Evolutionary conservation across 2,113 vertebrate genomes (phyloP).

Genomic region (Boulengeromyrus knoepffleri): DNA sequence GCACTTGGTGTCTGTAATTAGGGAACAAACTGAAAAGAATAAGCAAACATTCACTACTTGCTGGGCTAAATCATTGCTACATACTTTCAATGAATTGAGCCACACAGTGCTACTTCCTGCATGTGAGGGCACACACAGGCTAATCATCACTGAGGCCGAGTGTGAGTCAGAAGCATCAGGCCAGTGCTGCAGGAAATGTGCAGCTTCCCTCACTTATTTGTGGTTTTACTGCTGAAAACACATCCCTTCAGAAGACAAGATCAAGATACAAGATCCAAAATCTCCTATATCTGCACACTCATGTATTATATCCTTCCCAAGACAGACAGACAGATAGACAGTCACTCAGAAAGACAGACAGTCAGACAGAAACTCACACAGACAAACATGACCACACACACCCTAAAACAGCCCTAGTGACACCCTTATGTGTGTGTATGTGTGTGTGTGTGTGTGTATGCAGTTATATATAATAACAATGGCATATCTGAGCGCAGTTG

Average conservation of each 20-base stretch:
- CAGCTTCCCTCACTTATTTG: constrained; percentile 44
- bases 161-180: constrained; percentile 52
- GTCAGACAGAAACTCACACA: not conserved
- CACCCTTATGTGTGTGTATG: not conserved
- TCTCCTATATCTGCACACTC: not conserved
- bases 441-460: not conserved
- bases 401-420: not conserved
- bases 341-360: not conserved
- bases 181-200: constrained; percentile 42
- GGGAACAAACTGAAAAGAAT: not conserved
- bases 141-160: constrained; percentile 18
- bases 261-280: not conserved
- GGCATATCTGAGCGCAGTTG: not conserved
- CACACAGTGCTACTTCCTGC: not conserved
- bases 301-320: not conserved
- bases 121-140: not conserved
- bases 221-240: constrained; percentile 41
- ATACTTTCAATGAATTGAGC: not conserved
- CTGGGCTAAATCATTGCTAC: not conserved
- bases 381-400: not conserved
- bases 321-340: not conserved
- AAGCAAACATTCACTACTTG: not conserved
- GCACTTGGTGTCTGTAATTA: not conserved
- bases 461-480: not conserved
- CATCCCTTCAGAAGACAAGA: not conserved